phyloP scores from a whole-genome alignment of 2,888 invertebrate genomes.

The Caenorhabditis doughertyi region DNA sequence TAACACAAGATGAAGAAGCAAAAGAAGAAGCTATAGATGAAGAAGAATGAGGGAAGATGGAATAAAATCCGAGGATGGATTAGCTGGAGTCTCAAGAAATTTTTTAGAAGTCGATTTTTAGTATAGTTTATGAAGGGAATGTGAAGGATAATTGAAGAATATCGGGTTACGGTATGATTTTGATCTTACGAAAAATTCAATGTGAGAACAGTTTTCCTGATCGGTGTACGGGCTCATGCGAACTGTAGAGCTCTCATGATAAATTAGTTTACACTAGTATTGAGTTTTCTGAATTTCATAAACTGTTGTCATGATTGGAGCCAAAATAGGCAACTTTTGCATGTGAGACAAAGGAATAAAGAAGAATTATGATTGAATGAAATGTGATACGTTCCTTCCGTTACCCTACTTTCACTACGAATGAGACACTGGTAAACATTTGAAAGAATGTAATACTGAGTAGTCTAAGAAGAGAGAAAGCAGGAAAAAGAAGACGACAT shows the following conservation, averaged over 20 bases:
- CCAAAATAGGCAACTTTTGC: neutral
- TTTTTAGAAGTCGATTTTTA: neutral
- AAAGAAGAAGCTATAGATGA: slow-evolving; percentile 16
- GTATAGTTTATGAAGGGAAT: too few relatives aligned
- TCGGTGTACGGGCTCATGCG: too few relatives aligned
- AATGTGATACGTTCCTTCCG: slow-evolving; percentile 30
- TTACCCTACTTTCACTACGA: slow-evolving; percentile 2
- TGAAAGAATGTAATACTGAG: slow-evolving; percentile 32
- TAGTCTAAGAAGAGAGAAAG: slow-evolving; percentile 24
- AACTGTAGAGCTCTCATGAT: too few relatives aligned
- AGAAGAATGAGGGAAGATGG: slow-evolving; percentile 9
- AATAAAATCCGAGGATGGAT: slow-evolving; percentile 17
- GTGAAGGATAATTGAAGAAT: too few relatives aligned
- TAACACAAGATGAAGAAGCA: slow-evolving; percentile 31
- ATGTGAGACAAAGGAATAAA: neutral
- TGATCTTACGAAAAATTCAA: too few relatives aligned
- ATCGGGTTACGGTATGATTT: too few relatives aligned
- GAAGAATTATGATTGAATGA: slow-evolving; percentile 37
- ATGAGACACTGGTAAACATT: slow-evolving; percentile 38
- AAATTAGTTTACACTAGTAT: too few relatives aligned
- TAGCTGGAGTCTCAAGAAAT: neutral
- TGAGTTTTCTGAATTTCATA: too few relatives aligned
- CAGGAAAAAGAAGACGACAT: slow-evolving; percentile 32
- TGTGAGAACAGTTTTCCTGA: too few relatives aligned
- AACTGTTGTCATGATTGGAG: neutral